These are phyloP conservation scores for Heliothis subflexa DNA, from an alignment of 1,140 invertebrate species.

Conservation along the genomic window DNA sequence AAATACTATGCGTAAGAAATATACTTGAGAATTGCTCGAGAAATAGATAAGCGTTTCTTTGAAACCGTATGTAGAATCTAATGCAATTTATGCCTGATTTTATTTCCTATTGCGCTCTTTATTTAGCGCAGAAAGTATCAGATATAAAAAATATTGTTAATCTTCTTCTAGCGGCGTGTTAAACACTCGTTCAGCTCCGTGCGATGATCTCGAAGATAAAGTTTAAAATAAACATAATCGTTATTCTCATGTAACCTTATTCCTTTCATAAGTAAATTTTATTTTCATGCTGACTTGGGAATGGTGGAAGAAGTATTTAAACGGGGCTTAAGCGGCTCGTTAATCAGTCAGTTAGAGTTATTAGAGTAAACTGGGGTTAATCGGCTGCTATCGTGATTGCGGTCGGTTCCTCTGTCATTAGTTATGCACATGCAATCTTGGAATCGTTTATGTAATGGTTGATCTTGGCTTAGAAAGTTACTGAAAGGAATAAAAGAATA, in stretches of 20 bases:
- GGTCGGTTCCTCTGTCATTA: background rate
- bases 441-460: background rate
- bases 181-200: slow-evolving; percentile 24
- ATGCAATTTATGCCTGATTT: slow-evolving; percentile 3
- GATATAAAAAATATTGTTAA: slow-evolving; percentile 25
- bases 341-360: slow-evolving; percentile 20
- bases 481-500: too few species aligned
- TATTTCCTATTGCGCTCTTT: background rate
- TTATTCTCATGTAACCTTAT: slow-evolving; percentile 27
- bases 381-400: slow-evolving; percentile 13
- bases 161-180: slow-evolving; percentile 16
- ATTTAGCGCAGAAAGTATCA: background rate
- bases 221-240: background rate
- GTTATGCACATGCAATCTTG: slow-evolving; percentile 26
- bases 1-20: too few species aligned
- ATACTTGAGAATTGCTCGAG: background rate
- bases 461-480: background rate
- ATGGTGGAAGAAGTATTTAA: slow-evolving; percentile 20
- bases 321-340: slow-evolving; percentile 25
- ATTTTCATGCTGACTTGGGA: slow-evolving; percentile 34
- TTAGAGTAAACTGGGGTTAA: slow-evolving; percentile 34
- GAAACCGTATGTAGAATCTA: background rate
- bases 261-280: slow-evolving; percentile 43
- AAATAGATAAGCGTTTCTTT: background rate
- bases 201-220: slow-evolving; percentile 8